Percentiles rank a stretch among this genome's conserved stretches.
These are phyloP conservation scores for Drosophila malerkotliana DNA, from an alignment of 1,140 invertebrate species.

Conservation along the genomic window DNA sequence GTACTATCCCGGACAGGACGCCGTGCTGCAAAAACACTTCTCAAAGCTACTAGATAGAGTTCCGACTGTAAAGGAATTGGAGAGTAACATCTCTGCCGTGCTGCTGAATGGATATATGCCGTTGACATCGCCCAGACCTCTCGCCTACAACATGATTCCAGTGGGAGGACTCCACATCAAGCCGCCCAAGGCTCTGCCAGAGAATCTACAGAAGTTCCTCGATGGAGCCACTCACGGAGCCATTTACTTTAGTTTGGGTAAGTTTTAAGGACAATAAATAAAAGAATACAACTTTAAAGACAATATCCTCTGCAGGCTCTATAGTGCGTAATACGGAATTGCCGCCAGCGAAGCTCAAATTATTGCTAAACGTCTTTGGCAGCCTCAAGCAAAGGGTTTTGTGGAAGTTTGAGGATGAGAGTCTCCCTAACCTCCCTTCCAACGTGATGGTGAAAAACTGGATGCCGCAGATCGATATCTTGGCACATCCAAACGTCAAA, in stretches of 20 bases:
- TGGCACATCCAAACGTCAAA: slow-evolving; percentile 86
- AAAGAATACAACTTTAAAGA: neutral
- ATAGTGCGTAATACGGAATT: slow-evolving; percentile 80
- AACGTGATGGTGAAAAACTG: slow-evolving; percentile 87
- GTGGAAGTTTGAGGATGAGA: slow-evolving; percentile 87
- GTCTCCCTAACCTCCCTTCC: slow-evolving; percentile 82
- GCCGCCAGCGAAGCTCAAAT: slow-evolving; percentile 81
- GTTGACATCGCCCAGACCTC: slow-evolving; percentile 82
- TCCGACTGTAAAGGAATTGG: slow-evolving; percentile 84
- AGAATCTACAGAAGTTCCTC: slow-evolving; percentile 71
- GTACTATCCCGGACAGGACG: slow-evolving; percentile 70
- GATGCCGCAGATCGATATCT: slow-evolving; percentile 87
- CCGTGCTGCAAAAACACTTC: slow-evolving; percentile 69
- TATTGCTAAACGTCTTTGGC: slow-evolving; percentile 85
- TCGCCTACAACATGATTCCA: slow-evolving; percentile 84
- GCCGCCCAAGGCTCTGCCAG: slow-evolving; percentile 73
- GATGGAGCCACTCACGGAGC: slow-evolving; percentile 85
- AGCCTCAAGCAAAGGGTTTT: slow-evolving; percentile 86
- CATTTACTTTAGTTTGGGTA: slow-evolving; percentile 83
- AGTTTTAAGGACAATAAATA: neutral
- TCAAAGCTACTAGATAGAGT: slow-evolving; percentile 36
- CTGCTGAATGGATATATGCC: slow-evolving; percentile 85
- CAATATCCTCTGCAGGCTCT: slow-evolving; percentile 34
- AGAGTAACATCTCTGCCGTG: slow-evolving; percentile 85
- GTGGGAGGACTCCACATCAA: slow-evolving; percentile 85